Evolutionary conservation across 2,113 vertebrate genomes (phyloP), one percentile per base, ranked within the genome.

Genomic region (Polypterus senegalus): DNA sequence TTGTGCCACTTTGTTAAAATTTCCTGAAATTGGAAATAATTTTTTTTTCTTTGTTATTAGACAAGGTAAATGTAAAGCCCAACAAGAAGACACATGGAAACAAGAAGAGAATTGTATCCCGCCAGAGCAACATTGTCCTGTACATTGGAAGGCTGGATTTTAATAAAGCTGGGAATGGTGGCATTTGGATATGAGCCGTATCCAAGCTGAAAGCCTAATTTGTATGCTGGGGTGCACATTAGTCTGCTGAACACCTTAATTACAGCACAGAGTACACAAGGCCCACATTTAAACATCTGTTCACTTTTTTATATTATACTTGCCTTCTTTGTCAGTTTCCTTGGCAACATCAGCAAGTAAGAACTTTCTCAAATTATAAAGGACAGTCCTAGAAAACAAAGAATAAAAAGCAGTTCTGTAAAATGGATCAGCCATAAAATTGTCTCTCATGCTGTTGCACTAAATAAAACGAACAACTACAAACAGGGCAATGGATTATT

Each of bases 281-380:
- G 53, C 51, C 47, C 48, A 53, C 54, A 46, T 45, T 52, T 59
- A 54, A 51, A 54, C 60, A 69, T 62, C 65, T 66, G 61, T 61
- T 64, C 58, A 53, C 10, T 4, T 58, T 58, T 64, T 48, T 27
- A 27, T 27, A 58, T 59, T 55, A 43, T 8, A 27, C n/a, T 65
- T 62, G 46, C 52, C 63, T 53, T 56, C 61, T 47, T 52, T 44
- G 55, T 43, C 44, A 9, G 68, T 66, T 66, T 55, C 65, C 59
- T 57, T 66, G 65, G 68, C 46, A 56, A 70, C 54, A 46, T 11
- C 61, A 27, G 48, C 48, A 66, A 9, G 59, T 51, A n/a, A 54
- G 56, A 55, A 48, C 60, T 54, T 62, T 67, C 54, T 61, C 53
- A 49, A 47, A 43, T 48, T 27, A 27, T 27, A 27, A 27, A 27